Evolutionary conservation across 2,888 invertebrate genomes (phyloP).

Genomic region (Rapana venosa): DNA sequence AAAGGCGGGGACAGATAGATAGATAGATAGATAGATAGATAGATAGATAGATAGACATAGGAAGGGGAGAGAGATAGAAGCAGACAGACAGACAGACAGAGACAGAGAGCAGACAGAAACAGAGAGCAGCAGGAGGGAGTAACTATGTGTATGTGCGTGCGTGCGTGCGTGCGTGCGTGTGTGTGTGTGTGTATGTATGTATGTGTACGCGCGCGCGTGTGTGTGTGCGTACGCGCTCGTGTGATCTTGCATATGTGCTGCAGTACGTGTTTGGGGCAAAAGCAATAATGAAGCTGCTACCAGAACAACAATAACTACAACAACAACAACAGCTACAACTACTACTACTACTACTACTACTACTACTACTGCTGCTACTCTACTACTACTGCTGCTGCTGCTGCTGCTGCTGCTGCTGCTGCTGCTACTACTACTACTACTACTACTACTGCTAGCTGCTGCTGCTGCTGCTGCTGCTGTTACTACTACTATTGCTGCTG

Average conservation of each 20-base stretch:
- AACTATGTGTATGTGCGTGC: neutral
- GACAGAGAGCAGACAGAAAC: too few species aligned
- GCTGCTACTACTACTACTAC: slow-evolving; percentile 19
- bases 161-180: neutral
- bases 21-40: too few species aligned
- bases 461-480: too few species aligned
- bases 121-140: too few species aligned
- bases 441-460: slow-evolving; percentile 6
- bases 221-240: neutral
- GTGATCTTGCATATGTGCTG: neutral
- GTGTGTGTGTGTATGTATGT: neutral
- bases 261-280: neutral
- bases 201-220: neutral
- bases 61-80: too few species aligned
- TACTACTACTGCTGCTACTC: neutral
- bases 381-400: slow-evolving; percentile 19
- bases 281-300: too few species aligned
- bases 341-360: neutral
- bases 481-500: too few species aligned
- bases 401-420: slow-evolving; percentile 21
- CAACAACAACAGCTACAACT: too few species aligned
- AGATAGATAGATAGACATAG: too few species aligned
- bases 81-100: too few species aligned
- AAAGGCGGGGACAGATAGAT: too few species aligned
- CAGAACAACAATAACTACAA: too few species aligned